A percentile compares a stretch with the other conserved stretches of the same genome.
phyloP scores from a whole-genome alignment of 2,797 vertebrate genomes.

The Thripadectes ignobilis region DNA sequence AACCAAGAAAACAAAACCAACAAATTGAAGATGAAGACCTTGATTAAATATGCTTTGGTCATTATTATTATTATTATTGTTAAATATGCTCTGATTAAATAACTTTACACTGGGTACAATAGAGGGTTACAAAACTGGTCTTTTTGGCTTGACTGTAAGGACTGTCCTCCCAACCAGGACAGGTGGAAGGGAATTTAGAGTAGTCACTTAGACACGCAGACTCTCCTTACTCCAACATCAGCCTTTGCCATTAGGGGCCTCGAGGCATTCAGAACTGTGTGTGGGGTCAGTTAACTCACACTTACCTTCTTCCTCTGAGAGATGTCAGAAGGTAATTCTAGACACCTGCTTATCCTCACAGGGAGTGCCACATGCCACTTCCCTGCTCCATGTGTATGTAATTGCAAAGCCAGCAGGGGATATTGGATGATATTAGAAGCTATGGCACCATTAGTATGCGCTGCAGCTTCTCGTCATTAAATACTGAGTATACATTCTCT shows the following conservation, averaged over 20 bases:
- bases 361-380: slow-evolving; percentile 66
- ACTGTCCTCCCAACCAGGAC: neutral
- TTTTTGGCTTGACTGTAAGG: neutral
- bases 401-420: slow-evolving; percentile 67
- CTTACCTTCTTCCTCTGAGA: slow-evolving; percentile 46
- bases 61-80: neutral
- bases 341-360: slow-evolving; percentile 63
- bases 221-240: neutral
- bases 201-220: neutral
- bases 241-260: neutral
- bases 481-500: neutral
- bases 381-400: slow-evolving; percentile 49
- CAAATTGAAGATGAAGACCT: neutral
- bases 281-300: slow-evolving; percentile 48
- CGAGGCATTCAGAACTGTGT: neutral
- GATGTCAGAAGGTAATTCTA: slow-evolving; percentile 64
- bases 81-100: neutral
- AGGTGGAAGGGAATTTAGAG: neutral
- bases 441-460: slow-evolving; percentile 62
- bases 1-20: neutral
- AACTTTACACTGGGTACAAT: neutral
- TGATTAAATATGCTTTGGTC: neutral
- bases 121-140: neutral
- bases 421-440: slow-evolving; percentile 64
- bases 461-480: slow-evolving; percentile 52